Evolutionary conservation across 2,888 invertebrate genomes (phyloP).

Genomic region (Thymelicus lineola): DNA sequence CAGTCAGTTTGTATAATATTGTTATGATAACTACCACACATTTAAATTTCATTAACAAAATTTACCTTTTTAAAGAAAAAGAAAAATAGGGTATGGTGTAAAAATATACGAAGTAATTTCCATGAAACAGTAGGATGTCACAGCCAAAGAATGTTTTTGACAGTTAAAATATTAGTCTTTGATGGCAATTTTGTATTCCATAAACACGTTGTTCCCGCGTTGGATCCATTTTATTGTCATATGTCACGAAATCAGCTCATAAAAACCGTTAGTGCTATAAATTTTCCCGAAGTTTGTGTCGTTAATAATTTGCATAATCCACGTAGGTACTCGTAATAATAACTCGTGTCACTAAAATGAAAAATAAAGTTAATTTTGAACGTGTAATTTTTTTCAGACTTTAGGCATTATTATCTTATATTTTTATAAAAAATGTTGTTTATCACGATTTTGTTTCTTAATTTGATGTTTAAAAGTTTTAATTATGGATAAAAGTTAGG

Average conservation of each 20-base stretch:
- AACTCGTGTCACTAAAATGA: background rate
- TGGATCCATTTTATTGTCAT: constrained; percentile 69
- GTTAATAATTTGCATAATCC: constrained; percentile 76
- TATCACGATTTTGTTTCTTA: too few relatives aligned
- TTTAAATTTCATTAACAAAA: too few relatives aligned
- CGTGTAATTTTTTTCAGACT: too few relatives aligned
- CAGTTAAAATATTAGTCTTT: constrained; percentile 53
- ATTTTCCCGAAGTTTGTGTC: constrained; percentile 57
- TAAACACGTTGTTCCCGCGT: constrained; percentile 76
- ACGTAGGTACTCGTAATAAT: constrained; percentile 66
- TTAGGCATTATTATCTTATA: too few relatives aligned
- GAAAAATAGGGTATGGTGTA: background rate
- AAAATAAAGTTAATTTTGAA: background rate
- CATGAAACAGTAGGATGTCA: constrained; percentile 19
- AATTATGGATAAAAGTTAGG: too few relatives aligned
- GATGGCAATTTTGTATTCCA: constrained; percentile 59
- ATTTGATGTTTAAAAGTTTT: too few relatives aligned
- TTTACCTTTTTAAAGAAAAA: too few relatives aligned
- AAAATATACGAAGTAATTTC: constrained; percentile 11
- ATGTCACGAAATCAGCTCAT: constrained; percentile 74
- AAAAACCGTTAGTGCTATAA: constrained; percentile 66
- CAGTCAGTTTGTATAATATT: too few relatives aligned
- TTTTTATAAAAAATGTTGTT: too few relatives aligned
- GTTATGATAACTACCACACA: too few relatives aligned
- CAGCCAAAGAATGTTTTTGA: constrained; percentile 41